Evolutionary conservation across 2,113 vertebrate genomes (phyloP).

Genomic region (Panurus biarmicus): DNA sequence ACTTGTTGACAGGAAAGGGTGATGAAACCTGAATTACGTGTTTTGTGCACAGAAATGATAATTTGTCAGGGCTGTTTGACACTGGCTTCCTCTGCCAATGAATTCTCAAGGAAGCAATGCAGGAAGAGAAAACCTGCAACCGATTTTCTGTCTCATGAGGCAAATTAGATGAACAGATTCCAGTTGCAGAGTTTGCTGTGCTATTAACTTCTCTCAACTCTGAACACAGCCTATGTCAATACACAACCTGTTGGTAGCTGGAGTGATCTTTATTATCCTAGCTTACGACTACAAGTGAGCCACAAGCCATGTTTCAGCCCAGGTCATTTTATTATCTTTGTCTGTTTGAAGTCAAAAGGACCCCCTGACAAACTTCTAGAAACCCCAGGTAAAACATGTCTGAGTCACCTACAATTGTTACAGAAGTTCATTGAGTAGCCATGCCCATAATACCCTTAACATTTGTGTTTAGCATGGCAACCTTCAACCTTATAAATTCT

Average conservation of each 20-base stretch:
- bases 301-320: neutral
- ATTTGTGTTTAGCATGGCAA: neutral
- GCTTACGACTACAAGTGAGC: neutral
- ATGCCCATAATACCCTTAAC: neutral
- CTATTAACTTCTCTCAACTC: neutral
- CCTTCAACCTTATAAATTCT: neutral
- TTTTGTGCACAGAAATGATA: neutral
- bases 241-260: neutral
- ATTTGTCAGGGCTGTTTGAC: neutral
- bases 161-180: neutral
- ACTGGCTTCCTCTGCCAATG: neutral
- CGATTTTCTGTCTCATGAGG: neutral
- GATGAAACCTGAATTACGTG: neutral
- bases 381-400: neutral
- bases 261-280: neutral
- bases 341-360: neutral
- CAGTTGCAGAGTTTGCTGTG: neutral
- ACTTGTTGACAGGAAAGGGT: neutral
- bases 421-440: neutral
- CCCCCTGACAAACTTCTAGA: neutral
- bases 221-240: neutral
- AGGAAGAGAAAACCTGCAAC: neutral
- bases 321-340: neutral
- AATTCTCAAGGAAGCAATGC: neutral
- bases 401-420: neutral